Percentiles rank a stretch among this genome's conserved stretches.
Conservation (phyloP, 2,113 vertebrate species). For the Azemiops feae region DNA sequence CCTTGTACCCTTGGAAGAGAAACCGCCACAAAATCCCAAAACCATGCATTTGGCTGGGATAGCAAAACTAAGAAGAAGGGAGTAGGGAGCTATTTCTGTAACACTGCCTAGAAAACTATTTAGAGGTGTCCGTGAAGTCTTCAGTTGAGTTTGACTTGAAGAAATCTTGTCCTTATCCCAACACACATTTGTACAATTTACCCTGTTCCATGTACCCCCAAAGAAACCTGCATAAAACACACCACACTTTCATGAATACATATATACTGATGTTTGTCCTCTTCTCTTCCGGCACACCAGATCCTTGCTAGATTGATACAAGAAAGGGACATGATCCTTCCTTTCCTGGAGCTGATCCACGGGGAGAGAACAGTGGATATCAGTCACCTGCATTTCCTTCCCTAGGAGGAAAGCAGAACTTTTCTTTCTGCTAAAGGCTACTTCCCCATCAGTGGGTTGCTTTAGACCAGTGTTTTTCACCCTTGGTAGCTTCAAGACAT, state of each 20-base stretch:
- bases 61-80: background rate
- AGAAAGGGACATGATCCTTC: background rate
- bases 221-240: background rate
- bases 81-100: background rate
- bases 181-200: background rate
- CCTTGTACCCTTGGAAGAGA: background rate
- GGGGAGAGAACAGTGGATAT: background rate
- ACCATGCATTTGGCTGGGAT: background rate
- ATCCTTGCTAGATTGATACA: background rate
- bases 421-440: background rate
- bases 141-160: background rate
- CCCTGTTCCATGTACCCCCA: background rate
- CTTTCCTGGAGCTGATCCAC: background rate
- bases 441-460: background rate
- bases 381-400: background rate
- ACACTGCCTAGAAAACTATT: background rate
- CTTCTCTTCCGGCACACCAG: background rate
- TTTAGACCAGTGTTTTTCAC: background rate
- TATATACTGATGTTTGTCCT: background rate
- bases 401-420: background rate
- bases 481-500: background rate
- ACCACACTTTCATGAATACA: background rate
- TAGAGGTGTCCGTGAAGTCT: background rate
- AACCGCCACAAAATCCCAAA: background rate
- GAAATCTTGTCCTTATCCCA: background rate